These are phyloP conservation scores for Scaptomyza caliginosa DNA, from an alignment of 2,888 invertebrate genomes.

Conservation along the genomic window DNA sequence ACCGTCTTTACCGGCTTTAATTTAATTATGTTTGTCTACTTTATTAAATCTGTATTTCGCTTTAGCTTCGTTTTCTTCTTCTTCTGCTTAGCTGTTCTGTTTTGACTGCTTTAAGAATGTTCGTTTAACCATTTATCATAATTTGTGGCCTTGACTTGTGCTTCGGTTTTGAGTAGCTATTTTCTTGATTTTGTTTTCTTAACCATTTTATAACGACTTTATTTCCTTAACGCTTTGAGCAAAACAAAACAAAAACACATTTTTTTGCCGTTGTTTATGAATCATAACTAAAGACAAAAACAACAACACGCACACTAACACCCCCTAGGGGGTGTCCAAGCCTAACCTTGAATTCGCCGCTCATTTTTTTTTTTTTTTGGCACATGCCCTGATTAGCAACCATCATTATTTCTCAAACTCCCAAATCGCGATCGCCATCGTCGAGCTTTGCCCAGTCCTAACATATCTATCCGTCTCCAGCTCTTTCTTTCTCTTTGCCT, in stretches of 20 bases:
- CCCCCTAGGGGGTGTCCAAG: slow-evolving; percentile 12
- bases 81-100: slow-evolving; percentile 29
- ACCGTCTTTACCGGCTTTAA: slow-evolving; percentile 29
- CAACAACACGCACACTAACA: background rate
- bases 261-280: slow-evolving; percentile 26
- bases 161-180: slow-evolving; percentile 16
- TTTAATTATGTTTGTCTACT: slow-evolving; percentile 32
- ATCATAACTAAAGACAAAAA: slow-evolving; percentile 22
- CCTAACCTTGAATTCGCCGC: slow-evolving; percentile 47
- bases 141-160: slow-evolving; percentile 41
- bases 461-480: slow-evolving; percentile 13
- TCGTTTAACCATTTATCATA: slow-evolving; percentile 46
- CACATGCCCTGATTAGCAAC: slow-evolving; percentile 54
- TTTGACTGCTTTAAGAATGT: slow-evolving; percentile 35
- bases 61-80: background rate
- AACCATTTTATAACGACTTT: slow-evolving; percentile 16
- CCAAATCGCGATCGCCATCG: slow-evolving; percentile 29
- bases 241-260: slow-evolving; percentile 19
- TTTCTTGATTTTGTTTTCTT: slow-evolving; percentile 10
- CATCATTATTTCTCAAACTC: slow-evolving; percentile 43
- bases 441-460: slow-evolving; percentile 31
- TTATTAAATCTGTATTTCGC: slow-evolving; percentile 11
- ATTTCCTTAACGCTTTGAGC: slow-evolving; percentile 35
- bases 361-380: no score
- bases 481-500: background rate